phyloP scores from a whole-genome alignment of 64 coral and sea anemone genomes.

The Anthopleura sola region DNA sequence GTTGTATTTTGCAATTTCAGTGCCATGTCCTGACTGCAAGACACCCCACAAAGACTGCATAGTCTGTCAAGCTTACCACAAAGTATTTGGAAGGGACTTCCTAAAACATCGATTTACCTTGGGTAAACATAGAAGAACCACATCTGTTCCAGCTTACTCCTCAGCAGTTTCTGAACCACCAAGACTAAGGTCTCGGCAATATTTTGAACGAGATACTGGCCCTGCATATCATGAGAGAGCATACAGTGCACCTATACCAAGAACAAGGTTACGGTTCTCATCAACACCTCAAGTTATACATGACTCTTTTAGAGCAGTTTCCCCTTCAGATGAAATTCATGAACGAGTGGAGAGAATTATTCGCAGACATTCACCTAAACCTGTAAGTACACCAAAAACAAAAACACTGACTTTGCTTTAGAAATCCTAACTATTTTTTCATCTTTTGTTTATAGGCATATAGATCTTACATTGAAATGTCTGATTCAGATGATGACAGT shows the following conservation, averaged over 20 bases:
- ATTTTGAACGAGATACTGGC: constrained; percentile 34
- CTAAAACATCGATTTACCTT: constrained; percentile 76
- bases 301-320: constrained; percentile 43
- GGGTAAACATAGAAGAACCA: constrained; percentile 43
- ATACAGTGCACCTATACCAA: constrained; percentile 84
- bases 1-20: constrained; percentile 7
- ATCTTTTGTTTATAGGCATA: neutral
- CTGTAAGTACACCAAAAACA: constrained; percentile 38
- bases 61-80: constrained; percentile 93
- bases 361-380: constrained; percentile 43
- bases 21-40: constrained; percentile 79
- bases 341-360: constrained; percentile 64
- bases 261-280: constrained; percentile 51
- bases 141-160: constrained; percentile 67
- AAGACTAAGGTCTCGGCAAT: constrained; percentile 40
- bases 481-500: constrained; percentile 85
- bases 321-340: constrained; percentile 68
- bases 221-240: constrained; percentile 65
- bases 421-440: too few relatives aligned
- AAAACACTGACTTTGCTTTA: too few relatives aligned
- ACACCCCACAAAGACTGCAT: constrained; percentile 92
- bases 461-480: constrained; percentile 11
- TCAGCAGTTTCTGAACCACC: constrained; percentile 51
- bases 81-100: constrained; percentile 96
- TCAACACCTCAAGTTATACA: constrained; percentile 31